Base-by-base conservation (phyloP, 2,113 vertebrate genomes). In the Oreochromis aureus region DNA sequence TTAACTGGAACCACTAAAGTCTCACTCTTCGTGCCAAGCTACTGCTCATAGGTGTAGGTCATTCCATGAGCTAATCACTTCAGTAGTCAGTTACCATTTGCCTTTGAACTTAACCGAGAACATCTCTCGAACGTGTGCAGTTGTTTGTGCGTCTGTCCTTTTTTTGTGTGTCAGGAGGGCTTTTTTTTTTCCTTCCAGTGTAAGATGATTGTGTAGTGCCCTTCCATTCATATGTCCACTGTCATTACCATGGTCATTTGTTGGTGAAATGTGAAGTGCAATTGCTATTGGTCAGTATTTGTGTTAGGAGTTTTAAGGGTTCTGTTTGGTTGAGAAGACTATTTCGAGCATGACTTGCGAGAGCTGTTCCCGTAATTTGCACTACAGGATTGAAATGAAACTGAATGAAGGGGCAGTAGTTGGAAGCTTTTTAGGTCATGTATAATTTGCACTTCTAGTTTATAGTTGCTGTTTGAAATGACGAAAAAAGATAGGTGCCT, bases 181-280 rank as follows among this genome's bases (percentile, higher is more conserved):
- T 51, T 91, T 85, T 4, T 71, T 19, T 83, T 84, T 16, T 78
- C 81, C 79, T 79, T 58, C 80, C 83, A 91, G 71, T 86, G 34
- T 55, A 89, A 58, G 51, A 63, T 78, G 30, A 80, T 41, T 48
- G 55, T 89, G 83, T 16, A n/a, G 44, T 24, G 7, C 54, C 76
- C 90, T 85, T 22, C 39, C 86, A 51, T 3, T 89, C 59, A 82
- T 80, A 71, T 7, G 53, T 81, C 22, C 6, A 78, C 63, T 18
- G 82, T 94, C 90, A 86, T 84, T 39, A 71, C 71, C 91, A 89
- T 80, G 22, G 69, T 83, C 89, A 90, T 93, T 90, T 87, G 89
- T 92, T 83, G 85, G 91, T 95, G 90, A 95, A 95, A 93, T 88
- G 95, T 95, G 89, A 94, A 93, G 94, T 95, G 94, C 93, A 93